Conservation (phyloP, 2,797 vertebrate species). For the Podarcis siculus region DNA sequence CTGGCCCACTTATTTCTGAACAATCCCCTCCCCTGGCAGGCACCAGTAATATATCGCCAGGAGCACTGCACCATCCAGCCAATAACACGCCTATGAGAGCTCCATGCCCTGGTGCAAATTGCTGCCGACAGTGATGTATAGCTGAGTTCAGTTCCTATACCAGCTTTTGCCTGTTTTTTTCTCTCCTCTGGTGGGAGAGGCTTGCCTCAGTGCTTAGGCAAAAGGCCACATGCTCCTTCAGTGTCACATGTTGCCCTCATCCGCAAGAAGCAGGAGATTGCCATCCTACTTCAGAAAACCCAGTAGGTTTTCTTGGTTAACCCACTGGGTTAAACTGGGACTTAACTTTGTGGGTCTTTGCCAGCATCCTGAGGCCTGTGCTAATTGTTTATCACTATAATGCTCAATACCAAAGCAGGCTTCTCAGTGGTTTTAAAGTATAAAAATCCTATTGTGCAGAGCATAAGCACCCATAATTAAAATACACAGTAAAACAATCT, state of each 20-base stretch:
- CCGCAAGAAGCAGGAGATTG: neutral
- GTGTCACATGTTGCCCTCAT: too few relatives aligned
- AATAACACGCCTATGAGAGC: neutral
- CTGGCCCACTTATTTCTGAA: neutral
- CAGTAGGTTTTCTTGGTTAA: neutral
- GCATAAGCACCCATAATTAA: too few relatives aligned
- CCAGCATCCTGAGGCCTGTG: neutral
- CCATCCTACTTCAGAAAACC: neutral
- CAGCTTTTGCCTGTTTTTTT: neutral
- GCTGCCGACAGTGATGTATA: neutral
- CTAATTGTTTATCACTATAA: neutral
- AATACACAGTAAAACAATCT: too few relatives aligned
- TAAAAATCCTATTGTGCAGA: too few relatives aligned
- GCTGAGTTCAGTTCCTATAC: conserved; percentile 8
- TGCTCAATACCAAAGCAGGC: too few relatives aligned
- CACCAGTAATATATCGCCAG: neutral
- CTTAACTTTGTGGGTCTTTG: neutral
- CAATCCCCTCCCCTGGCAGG: neutral
- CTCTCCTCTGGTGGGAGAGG: neutral
- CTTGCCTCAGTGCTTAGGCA: neutral
- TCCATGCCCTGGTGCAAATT: neutral
- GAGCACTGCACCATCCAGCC: neutral
- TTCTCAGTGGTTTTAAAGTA: too few relatives aligned
- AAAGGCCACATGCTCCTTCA: neutral
- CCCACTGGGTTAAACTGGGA: neutral